Percentiles rank a stretch among this genome's conserved stretches.
phyloP scores from a whole-genome alignment of 2,797 vertebrate genomes.

The Enteromius radiatus region DNA sequence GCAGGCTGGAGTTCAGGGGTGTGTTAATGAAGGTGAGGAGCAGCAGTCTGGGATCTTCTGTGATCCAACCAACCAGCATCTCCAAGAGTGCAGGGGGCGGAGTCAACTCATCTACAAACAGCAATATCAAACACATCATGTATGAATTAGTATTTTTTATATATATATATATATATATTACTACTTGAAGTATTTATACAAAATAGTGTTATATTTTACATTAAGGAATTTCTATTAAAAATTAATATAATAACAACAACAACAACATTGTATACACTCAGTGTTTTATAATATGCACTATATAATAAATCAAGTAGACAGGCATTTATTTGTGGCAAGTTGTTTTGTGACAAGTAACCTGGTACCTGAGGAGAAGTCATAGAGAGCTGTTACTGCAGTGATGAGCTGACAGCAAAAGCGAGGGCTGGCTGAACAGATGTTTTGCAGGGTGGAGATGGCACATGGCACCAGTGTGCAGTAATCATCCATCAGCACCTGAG shows the following conservation, averaged over 20 bases:
- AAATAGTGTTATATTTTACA: not conserved
- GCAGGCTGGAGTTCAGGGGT: constrained; percentile 86
- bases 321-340: not conserved
- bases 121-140: not conserved
- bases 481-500: constrained; percentile 91
- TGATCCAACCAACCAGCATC: constrained; percentile 93
- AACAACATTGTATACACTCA: not conserved
- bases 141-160: not conserved
- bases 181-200: not conserved
- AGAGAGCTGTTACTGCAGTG: constrained; percentile 89
- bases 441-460: constrained; percentile 88
- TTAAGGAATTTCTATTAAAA: not conserved
- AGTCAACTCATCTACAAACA: constrained; percentile 87
- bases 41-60: constrained; percentile 90
- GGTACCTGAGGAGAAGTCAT: constrained; percentile 87
- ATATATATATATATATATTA: no score
- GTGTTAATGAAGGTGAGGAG: constrained; percentile 94
- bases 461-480: constrained; percentile 93
- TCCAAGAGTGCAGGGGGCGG: constrained; percentile 91
- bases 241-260: not conserved
- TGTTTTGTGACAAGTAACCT: not conserved
- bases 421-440: constrained; percentile 90
- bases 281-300: not conserved
- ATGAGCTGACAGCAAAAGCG: constrained; percentile 99
- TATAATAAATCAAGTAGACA: not conserved